Base-by-base conservation (phyloP, 2,888 invertebrate genomes). In the Alviniconcha strummeri region DNA sequence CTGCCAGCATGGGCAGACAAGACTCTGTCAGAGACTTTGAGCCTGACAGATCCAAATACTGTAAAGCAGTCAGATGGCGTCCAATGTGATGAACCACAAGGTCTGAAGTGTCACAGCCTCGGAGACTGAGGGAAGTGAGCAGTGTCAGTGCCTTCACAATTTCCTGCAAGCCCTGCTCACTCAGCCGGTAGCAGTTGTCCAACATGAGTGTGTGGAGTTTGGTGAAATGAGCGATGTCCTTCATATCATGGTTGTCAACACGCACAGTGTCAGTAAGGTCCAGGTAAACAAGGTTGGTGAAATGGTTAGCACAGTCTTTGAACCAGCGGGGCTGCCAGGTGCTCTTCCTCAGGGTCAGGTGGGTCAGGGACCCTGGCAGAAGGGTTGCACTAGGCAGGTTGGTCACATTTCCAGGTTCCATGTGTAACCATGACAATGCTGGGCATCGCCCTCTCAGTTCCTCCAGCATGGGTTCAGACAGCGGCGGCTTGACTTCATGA, bases 361-460 rank as follows among this genome's bases (percentile, higher is more conserved):
- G 86, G 1, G 83, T 87, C 17, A 91, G 85, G 7, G 88, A 85
- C 8, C 67, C 17, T 13, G 91, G 91, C 9, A 91, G 85, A 79
- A 91, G 85, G 76, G 87, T 86, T 13, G 79, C 84, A 19, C 86
- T 81, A 55, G 87, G 84, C 11, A 91, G 71, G 78, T 87, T 88
- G 69, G 88, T 87, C 15, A 88, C 86, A 80, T 88, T 89, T 71
- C 89, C 87, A 4, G 84, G 78, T 55, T 88, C 82, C 13, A 91
- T 81, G 60, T 89, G 87, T 8, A 92, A 83, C 17, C 87, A 87
- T 55, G 56, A 52, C 55, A 92, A 85, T 74, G 90, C 90, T 52
- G 92, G 91, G 86, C 92, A 92, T 17, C 90, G 84, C 19, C 88
- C 87, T n/a, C 85, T 76, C 9, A 92, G 87, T 74, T 91, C 91